A percentile compares a stretch with the other conserved stretches of the same genome.
phyloP scores from a whole-genome alignment of 2,113 vertebrate genomes.

The Tor tambroides region DNA sequence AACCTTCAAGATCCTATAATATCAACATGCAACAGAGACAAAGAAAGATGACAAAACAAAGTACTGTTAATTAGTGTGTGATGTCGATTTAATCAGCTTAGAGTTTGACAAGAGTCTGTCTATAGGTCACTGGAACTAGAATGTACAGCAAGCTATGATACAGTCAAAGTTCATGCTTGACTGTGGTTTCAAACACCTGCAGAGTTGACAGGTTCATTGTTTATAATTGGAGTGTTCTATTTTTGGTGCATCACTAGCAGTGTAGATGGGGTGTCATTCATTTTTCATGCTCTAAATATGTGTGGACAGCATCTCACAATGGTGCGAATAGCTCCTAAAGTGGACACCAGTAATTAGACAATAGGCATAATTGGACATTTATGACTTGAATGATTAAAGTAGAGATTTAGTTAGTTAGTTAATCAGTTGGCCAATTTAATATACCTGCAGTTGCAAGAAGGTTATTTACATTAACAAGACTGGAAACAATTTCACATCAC shows the following conservation, averaged over 20 bases:
- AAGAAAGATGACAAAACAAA: not conserved
- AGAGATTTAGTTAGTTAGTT: not conserved
- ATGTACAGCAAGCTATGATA: not conserved
- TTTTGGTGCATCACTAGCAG: not conserved
- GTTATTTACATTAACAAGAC: not conserved
- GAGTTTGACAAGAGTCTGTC: not conserved
- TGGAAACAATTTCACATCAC: not conserved
- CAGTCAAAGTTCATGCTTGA: not conserved
- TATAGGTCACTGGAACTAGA: not conserved
- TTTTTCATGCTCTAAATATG: not conserved
- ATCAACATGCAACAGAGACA: not conserved
- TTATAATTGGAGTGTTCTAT: not conserved
- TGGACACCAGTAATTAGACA: not conserved
- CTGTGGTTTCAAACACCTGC: not conserved
- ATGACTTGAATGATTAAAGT: not conserved
- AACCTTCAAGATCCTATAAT: not conserved
- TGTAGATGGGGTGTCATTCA: not conserved
- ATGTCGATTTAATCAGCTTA: not conserved
- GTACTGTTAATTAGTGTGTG: not conserved
- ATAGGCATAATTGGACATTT: not conserved
- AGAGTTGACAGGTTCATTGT: not conserved
- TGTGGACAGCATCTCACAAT: not conserved
- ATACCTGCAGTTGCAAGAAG: not conserved
- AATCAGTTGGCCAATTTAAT: not conserved
- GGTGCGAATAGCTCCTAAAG: not conserved